A percentile compares a stretch with the other conserved stretches of the same genome.
phyloP scores from a whole-genome alignment of 2,888 invertebrate species.

The Leptopilina syphax region DNA sequence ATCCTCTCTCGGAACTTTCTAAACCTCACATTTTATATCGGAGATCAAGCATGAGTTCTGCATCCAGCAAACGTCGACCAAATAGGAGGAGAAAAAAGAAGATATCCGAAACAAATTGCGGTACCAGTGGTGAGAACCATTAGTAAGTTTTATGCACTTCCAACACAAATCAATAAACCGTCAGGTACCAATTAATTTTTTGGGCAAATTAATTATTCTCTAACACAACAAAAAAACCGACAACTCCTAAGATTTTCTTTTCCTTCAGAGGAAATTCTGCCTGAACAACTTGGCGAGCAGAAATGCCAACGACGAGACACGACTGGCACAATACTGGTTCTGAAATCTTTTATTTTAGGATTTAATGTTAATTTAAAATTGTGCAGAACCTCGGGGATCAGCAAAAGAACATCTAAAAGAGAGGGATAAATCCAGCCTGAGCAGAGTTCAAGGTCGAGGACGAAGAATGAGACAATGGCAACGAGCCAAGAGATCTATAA shows the following conservation, averaged over 20 bases:
- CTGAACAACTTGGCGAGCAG: no score
- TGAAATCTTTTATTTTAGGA: no score
- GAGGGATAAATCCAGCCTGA: slow-evolving; percentile 78
- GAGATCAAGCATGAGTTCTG: slow-evolving; percentile 43
- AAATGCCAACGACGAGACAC: no score
- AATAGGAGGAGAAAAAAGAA: slow-evolving; percentile 72
- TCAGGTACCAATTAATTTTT: no score
- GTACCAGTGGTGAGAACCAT: slow-evolving; percentile 73
- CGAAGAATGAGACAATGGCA: slow-evolving; percentile 66
- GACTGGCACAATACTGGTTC: no score
- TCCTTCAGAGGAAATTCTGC: no score
- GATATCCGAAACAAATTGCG: slow-evolving; percentile 78
- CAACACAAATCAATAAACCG: no score
- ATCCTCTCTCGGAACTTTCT: slow-evolving; percentile 50
- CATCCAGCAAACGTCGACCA: background rate
- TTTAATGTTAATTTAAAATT: no score
- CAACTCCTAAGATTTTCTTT: no score
- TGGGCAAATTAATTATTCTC: no score
- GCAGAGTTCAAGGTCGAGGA: slow-evolving; percentile 78
- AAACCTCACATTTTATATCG: slow-evolving; percentile 64
- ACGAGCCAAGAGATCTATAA: slow-evolving; percentile 81
- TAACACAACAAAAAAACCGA: no score
- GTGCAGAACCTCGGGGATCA: slow-evolving; percentile 70
- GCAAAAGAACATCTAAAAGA: slow-evolving; percentile 79
- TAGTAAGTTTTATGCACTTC: no score